Evolutionary conservation across 53 echinoderm and acorn worm species (phyloP).

Genomic region (Patiria pectinifera): DNA sequence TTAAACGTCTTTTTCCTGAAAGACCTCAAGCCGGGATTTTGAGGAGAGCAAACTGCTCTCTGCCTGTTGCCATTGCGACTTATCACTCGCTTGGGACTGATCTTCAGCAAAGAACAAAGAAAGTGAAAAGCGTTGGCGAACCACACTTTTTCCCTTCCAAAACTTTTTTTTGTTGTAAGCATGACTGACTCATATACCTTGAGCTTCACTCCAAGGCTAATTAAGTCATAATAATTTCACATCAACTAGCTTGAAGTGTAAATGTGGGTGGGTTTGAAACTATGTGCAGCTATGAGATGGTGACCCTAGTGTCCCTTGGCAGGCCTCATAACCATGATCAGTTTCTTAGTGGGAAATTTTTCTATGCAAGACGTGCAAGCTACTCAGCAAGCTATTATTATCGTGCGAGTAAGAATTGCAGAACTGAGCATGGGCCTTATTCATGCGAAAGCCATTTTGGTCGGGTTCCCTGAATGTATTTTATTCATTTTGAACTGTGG

Average conservation of each 20-base stretch:
- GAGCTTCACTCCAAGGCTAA: neutral
- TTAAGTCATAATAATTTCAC: neutral
- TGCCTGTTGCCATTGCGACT: neutral
- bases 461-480: too few species aligned
- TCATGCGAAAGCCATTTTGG: too few species aligned
- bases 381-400: too few species aligned
- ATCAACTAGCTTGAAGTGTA: neutral
- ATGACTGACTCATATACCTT: neutral
- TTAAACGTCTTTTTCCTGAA: conserved; percentile 8
- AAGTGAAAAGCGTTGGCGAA: neutral
- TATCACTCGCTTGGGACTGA: neutral
- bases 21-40: neutral
- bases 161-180: neutral
- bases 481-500: too few species aligned
- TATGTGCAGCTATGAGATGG: too few species aligned
- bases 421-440: too few species aligned
- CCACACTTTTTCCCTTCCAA: neutral
- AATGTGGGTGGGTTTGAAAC: neutral
- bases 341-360: too few species aligned
- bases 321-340: too few species aligned
- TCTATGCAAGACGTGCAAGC: too few species aligned
- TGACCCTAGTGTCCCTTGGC: too few species aligned
- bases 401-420: too few species aligned
- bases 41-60: neutral
- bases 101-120: neutral